These are phyloP conservation scores for Peromyscus eremicus DNA, from an alignment of 2,797 vertebrate species.

Conservation along the genomic window DNA sequence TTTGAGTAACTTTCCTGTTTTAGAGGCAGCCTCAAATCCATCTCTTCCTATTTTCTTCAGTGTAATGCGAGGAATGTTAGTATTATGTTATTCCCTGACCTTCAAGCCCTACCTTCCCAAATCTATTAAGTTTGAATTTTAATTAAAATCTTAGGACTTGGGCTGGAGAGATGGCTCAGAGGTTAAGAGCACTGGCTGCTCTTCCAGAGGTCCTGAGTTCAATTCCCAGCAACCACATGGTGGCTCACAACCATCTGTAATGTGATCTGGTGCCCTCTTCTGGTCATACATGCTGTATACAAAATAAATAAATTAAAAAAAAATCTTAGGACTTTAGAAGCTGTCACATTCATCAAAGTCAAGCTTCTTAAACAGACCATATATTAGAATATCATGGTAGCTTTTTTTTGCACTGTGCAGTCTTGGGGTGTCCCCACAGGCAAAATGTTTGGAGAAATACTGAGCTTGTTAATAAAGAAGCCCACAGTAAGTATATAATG, in stretches of 20 bases:
- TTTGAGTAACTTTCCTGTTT: not conserved
- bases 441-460: not conserved
- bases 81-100: not conserved
- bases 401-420: not conserved
- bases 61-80: no score
- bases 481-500: not conserved
- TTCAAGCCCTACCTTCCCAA: not conserved
- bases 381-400: not conserved
- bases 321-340: not conserved
- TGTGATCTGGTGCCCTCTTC: no score
- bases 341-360: not conserved
- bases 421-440: not conserved
- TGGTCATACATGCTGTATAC: no score
- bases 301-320: no score
- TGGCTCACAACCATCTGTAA: no score
- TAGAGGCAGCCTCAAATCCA: not conserved
- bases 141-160: not conserved
- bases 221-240: no score
- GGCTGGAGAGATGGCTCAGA: no score
- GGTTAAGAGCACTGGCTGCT: no score
- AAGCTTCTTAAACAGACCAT: not conserved
- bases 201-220: no score
- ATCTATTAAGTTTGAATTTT: not conserved
- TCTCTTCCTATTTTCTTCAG: not conserved
- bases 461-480: conserved; percentile 8